Evolutionary conservation across 2,888 invertebrate species (phyloP).

Genomic region (Augiades crinisus): DNA sequence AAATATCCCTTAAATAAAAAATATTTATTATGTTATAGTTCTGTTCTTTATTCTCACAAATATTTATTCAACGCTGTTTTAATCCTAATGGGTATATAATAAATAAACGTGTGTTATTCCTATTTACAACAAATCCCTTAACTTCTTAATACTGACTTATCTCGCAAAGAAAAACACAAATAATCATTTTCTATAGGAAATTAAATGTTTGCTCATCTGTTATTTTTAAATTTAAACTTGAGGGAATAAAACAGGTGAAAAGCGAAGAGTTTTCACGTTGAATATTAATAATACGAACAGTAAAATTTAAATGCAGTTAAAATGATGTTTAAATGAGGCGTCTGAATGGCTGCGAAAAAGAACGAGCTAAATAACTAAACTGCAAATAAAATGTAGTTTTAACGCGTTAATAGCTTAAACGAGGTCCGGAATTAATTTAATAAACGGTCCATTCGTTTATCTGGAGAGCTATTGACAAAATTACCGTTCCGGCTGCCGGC

Average conservation of each 20-base stretch:
- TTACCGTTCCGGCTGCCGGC: conserved; percentile 31
- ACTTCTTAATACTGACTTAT: no score
- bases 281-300: not conserved
- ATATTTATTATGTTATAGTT: no score
- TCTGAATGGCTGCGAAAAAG: not conserved
- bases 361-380: not conserved
- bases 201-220: not conserved
- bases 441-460: conserved; percentile 35
- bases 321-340: not conserved
- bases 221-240: not conserved
- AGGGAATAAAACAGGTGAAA: not conserved
- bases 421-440: conserved; percentile 33
- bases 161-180: not conserved
- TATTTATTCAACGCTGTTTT: no score
- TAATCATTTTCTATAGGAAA: not conserved
- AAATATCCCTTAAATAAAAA: no score
- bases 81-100: no score
- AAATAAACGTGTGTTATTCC: no score
- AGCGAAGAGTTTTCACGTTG: not conserved
- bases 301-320: not conserved
- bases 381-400: conserved; percentile 7
- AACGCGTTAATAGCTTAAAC: not conserved
- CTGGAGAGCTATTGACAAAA: conserved; percentile 36
- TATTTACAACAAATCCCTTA: no score
- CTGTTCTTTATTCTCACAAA: no score